Conservation (phyloP, 1,140 invertebrate species). For the Tyrophagus putrescentiae region DNA sequence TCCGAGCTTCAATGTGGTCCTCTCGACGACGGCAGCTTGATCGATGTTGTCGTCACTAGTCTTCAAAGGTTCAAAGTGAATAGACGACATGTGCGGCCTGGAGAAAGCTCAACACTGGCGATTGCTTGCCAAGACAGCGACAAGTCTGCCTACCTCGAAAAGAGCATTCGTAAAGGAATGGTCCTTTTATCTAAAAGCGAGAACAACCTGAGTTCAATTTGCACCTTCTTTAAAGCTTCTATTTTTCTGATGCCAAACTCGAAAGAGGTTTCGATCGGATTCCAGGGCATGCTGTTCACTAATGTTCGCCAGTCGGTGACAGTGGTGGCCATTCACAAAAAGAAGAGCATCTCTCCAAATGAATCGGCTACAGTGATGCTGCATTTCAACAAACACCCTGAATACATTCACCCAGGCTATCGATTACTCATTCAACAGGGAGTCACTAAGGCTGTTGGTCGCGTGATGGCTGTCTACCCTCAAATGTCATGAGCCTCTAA, state of each 20-base stretch:
- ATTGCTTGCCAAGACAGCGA: slow-evolving; percentile 35
- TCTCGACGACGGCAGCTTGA: slow-evolving; percentile 62
- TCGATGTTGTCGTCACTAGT: slow-evolving; percentile 57
- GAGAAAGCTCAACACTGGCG: slow-evolving; percentile 78
- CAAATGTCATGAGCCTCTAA: not conserved
- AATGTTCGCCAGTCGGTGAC: slow-evolving; percentile 80
- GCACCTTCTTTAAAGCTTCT: slow-evolving; percentile 46
- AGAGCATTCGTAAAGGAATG: slow-evolving; percentile 60
- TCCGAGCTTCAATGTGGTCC: slow-evolving; percentile 61
- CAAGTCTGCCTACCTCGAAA: not conserved
- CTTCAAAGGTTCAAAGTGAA: slow-evolving; percentile 80
- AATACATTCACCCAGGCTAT: slow-evolving; percentile 75
- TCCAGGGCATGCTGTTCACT: slow-evolving; percentile 84
- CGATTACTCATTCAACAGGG: slow-evolving; percentile 75
- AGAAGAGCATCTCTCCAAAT: slow-evolving; percentile 51
- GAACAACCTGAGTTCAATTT: slow-evolving; percentile 14
- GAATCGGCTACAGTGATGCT: slow-evolving; percentile 72
- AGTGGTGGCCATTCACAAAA: slow-evolving; percentile 54
- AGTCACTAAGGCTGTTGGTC: slow-evolving; percentile 71
- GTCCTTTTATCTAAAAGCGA: slow-evolving; percentile 30
- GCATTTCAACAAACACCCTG: slow-evolving; percentile 70
- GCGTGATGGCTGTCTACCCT: slow-evolving; percentile 70
- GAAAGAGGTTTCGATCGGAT: slow-evolving; percentile 65
- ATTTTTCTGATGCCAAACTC: slow-evolving; percentile 70
- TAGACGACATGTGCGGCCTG: slow-evolving; percentile 66